phyloP scores from a whole-genome alignment of 2,888 invertebrate genomes.

The Petrolisthes cinctipes region DNA sequence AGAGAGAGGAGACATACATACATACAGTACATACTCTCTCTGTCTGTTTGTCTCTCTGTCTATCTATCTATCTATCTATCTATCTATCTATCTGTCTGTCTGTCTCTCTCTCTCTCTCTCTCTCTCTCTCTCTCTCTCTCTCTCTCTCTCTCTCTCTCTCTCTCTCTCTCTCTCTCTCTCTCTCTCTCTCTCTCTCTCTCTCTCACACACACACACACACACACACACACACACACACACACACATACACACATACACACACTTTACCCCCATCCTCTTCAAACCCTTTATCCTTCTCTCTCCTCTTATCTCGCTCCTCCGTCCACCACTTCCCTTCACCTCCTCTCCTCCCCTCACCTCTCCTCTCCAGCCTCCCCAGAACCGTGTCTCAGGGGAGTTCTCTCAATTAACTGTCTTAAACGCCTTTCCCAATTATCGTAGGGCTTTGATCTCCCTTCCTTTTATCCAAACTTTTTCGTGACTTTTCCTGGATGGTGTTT shows the following conservation, averaged over 20 bases:
- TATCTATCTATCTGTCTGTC: neutral
- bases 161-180: slow-evolving; percentile 1
- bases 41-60: neutral
- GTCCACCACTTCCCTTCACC: neutral
- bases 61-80: neutral
- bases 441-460: neutral
- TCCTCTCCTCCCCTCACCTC: neutral
- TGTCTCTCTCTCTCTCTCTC: neutral
- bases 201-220: neutral
- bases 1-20: too few relatives aligned
- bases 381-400: neutral
- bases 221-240: neutral
- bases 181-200: slow-evolving; percentile 1
- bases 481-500: too few relatives aligned
- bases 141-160: neutral
- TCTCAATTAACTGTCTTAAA: neutral
- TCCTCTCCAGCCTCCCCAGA: neutral
- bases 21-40: too few relatives aligned
- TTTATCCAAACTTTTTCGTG: neutral
- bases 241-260: neutral
- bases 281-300: neutral
- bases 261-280: neutral
- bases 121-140: neutral
- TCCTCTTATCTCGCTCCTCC: neutral
- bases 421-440: neutral